phyloP scores from a whole-genome alignment of 37 sponge, comb jelly and placozoan genomes.

The Ianthella basta region DNA sequence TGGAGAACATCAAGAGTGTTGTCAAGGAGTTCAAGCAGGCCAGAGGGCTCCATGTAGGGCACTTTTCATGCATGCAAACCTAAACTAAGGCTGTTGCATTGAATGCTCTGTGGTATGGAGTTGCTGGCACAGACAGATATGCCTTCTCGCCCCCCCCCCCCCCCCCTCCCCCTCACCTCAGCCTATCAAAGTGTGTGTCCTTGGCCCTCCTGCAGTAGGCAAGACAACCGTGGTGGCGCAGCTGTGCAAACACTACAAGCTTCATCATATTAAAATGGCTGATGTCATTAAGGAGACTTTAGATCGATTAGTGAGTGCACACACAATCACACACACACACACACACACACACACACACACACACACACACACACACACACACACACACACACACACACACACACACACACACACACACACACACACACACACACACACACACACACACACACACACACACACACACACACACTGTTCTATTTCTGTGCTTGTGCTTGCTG shows the following conservation, averaged over 20 bases:
- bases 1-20: constrained; percentile 75
- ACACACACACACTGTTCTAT: constrained; percentile 4
- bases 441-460: too few relatives aligned
- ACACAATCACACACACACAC: not conserved
- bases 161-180: constrained; percentile 3
- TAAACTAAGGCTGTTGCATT: too few relatives aligned
- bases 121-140: not conserved
- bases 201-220: constrained; percentile 92
- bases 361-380: not conserved
- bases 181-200: constrained; percentile 82
- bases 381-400: constrained; percentile 17
- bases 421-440: too few relatives aligned
- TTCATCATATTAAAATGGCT: constrained; percentile 86
- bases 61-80: too few relatives aligned
- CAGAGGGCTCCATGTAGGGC: constrained; percentile 73
- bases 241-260: constrained; percentile 91
- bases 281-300: constrained; percentile 83
- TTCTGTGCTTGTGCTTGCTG: not conserved
- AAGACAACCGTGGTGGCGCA: constrained; percentile 68
- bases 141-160: not conserved
- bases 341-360: constrained; percentile 14
- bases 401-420: too few relatives aligned
- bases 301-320: constrained; percentile 63
- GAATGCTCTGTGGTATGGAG: not conserved
- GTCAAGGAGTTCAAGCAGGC: constrained; percentile 80